phyloP scores from a whole-genome alignment of 1,140 invertebrate species.

The Oreohelix idahoensis region DNA sequence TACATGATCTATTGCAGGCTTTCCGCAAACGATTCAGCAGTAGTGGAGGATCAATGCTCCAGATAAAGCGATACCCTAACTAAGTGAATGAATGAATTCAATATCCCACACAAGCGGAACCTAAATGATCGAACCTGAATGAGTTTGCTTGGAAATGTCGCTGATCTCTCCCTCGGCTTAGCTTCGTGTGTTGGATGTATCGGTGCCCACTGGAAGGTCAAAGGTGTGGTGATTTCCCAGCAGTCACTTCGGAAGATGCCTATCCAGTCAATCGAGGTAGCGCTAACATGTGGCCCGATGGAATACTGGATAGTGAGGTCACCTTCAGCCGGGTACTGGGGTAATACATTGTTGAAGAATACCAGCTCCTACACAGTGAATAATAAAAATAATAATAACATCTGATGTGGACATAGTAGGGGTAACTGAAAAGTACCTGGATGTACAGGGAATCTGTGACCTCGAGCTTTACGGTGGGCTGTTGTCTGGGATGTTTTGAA shows the following conservation, averaged over 20 bases:
- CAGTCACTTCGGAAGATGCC: constrained; percentile 19
- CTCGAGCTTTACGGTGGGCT: too few species aligned
- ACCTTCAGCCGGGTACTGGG: not conserved
- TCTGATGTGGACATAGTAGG: too few species aligned
- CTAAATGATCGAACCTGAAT: not conserved
- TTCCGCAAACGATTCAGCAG: too few species aligned
- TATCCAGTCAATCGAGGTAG: not conserved
- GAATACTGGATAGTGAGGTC: not conserved
- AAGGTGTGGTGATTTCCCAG: not conserved
- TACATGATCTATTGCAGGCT: too few species aligned
- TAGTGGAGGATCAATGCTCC: too few species aligned
- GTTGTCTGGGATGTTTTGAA: too few species aligned
- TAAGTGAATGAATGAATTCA: too few species aligned
- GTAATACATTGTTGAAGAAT: not conserved
- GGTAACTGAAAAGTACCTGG: too few species aligned
- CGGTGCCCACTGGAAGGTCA: constrained; percentile 2
- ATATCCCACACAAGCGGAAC: too few species aligned
- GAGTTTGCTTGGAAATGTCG: not conserved
- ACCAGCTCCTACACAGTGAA: not conserved
- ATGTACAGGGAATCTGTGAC: too few species aligned
- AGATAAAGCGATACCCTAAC: too few species aligned
- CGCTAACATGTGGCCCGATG: not conserved
- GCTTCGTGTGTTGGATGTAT: not conserved
- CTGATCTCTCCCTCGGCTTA: not conserved
- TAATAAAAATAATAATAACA: too few species aligned